Percentiles rank a stretch among this genome's conserved stretches.
phyloP scores from a whole-genome alignment of 2,797 vertebrate genomes.

The Poeciliopsis paucimaculata region DNA sequence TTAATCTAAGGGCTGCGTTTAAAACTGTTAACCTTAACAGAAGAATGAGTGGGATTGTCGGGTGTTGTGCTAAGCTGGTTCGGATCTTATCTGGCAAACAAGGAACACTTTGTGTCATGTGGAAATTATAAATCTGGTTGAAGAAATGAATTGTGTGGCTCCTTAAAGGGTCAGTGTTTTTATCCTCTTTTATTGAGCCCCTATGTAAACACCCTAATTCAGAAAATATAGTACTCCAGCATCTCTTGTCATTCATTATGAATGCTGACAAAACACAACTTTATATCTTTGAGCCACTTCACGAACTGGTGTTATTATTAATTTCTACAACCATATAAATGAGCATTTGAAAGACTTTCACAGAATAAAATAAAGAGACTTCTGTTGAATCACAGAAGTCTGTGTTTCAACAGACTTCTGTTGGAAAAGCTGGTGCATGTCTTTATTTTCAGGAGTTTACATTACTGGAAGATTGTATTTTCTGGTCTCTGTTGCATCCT shows the following conservation, averaged over 20 bases:
- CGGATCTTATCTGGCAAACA: neutral
- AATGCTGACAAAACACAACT: neutral
- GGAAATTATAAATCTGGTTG: neutral
- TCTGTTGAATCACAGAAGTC: neutral
- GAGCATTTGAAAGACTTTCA: neutral
- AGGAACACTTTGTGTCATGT: neutral
- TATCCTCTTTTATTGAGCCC: neutral
- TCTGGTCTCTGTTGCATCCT: neutral
- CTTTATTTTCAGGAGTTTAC: neutral
- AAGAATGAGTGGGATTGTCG: neutral
- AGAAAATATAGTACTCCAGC: neutral
- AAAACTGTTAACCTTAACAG: neutral
- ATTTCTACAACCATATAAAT: neutral
- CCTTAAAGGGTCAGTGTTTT: neutral
- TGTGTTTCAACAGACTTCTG: too few species aligned
- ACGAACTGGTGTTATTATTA: neutral
- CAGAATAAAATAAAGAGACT: neutral
- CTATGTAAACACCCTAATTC: neutral
- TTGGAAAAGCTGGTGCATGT: neutral
- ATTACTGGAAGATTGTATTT: neutral
- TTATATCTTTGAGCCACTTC: neutral
- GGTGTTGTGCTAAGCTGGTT: neutral
- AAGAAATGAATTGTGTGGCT: neutral
- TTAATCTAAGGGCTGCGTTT: neutral
- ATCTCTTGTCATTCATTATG: neutral